Percentiles rank a stretch among this genome's conserved stretches.
These are phyloP conservation scores for Mirounga angustirostris DNA, from an alignment of 2,113 vertebrate genomes.

Conservation along the genomic window DNA sequence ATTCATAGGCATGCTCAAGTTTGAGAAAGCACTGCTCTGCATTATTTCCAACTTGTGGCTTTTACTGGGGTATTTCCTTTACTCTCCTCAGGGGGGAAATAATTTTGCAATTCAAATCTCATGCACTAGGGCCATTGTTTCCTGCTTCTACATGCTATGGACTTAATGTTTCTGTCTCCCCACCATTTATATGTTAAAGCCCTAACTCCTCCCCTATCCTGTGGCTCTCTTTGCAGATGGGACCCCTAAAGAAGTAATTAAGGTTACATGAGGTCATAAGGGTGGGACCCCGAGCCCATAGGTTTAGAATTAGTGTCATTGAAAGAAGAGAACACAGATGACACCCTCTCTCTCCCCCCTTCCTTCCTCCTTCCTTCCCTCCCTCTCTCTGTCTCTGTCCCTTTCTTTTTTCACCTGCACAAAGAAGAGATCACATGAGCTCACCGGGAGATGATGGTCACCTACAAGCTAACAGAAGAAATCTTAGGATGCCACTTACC, in stretches of 20 bases:
- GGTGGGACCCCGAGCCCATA: background rate
- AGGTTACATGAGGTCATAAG: background rate
- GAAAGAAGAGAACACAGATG: background rate
- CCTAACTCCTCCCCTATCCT: background rate
- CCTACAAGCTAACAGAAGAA: background rate
- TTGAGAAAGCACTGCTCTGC: background rate
- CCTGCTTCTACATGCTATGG: background rate
- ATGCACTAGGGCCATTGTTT: accelerated
- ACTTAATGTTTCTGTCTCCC: background rate
- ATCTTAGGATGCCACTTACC: background rate
- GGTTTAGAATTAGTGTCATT: background rate
- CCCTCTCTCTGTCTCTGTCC: no score
- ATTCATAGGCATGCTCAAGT: background rate
- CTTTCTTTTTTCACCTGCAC: no score
- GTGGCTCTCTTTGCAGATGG: background rate
- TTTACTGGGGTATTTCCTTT: background rate
- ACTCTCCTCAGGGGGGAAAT: background rate
- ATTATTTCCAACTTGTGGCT: background rate
- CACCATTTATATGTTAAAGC: background rate
- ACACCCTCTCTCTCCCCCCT: background rate
- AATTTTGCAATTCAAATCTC: background rate
- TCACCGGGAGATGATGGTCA: no score
- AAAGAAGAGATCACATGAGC: background rate
- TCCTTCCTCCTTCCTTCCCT: no score
- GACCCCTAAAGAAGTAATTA: background rate